Conservation (phyloP, 2,888 invertebrate species). For the Tolmerus cingulatus region DNA sequence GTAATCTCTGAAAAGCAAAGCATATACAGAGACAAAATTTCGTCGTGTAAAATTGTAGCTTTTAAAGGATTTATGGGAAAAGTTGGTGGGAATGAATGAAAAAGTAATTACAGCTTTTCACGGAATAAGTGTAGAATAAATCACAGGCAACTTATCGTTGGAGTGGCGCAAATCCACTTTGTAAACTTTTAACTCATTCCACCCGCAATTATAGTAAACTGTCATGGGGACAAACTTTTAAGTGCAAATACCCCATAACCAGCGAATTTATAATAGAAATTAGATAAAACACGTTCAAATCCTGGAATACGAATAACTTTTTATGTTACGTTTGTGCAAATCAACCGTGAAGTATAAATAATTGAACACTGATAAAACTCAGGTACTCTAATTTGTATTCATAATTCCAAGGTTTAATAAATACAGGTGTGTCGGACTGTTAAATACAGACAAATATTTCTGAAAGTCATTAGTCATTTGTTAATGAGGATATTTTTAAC, state of each 20-base stretch:
- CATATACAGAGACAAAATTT: background rate
- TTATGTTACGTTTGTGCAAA: background rate
- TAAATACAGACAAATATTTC: too few relatives aligned
- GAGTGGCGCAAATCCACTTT: background rate
- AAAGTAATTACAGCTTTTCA: constrained; percentile 26
- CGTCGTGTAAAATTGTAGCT: background rate
- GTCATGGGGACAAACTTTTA: constrained; percentile 1
- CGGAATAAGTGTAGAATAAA: constrained; percentile 20
- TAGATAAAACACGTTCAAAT: constrained; percentile 8
- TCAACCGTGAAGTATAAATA: background rate
- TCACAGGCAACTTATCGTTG: constrained; percentile 8
- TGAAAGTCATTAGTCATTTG: too few relatives aligned
- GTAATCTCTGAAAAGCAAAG: constrained; percentile 21
- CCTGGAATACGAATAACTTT: background rate
- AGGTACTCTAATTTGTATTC: background rate
- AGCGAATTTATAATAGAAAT: constrained; percentile 16
- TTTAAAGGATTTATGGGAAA: constrained; percentile 26
- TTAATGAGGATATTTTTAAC: too few relatives aligned
- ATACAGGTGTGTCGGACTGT: too few relatives aligned
- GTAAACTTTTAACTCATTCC: background rate
- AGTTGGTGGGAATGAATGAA: constrained; percentile 15
- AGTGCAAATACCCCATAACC: background rate
- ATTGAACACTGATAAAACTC: background rate
- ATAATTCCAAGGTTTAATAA: background rate
- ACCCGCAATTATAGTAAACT: background rate